phyloP scores from a whole-genome alignment of 1,140 invertebrate species.

The Diabrotica undecimpunctata region DNA sequence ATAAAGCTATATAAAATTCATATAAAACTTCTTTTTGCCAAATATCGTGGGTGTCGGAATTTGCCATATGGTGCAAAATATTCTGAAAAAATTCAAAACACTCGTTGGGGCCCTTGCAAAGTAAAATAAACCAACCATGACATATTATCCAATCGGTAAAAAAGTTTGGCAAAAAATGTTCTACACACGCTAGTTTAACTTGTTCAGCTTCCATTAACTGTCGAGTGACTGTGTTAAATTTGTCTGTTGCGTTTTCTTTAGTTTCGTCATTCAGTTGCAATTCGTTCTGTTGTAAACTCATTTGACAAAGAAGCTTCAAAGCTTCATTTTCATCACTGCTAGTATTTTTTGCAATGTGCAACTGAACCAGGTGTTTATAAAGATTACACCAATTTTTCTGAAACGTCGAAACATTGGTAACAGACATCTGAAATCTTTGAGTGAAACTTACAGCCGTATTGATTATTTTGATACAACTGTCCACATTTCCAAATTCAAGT shows the following conservation, averaged over 20 bases:
- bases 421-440: constrained; percentile 13
- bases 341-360: constrained; percentile 12
- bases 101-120: constrained; percentile 40
- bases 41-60: constrained; percentile 24
- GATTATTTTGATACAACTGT: constrained; percentile 50
- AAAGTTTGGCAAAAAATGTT: constrained; percentile 53
- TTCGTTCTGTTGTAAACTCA: constrained; percentile 32
- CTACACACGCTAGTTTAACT: constrained; percentile 20
- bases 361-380: constrained; percentile 30
- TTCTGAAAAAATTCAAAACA: constrained; percentile 45
- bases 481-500: constrained; percentile 50
- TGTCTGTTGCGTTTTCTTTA: constrained; percentile 33
- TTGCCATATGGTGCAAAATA: constrained; percentile 33
- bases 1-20: constrained; percentile 48
- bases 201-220: constrained; percentile 32
- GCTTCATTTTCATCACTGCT: constrained; percentile 23
- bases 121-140: constrained; percentile 52
- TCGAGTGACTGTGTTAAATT: constrained; percentile 40
- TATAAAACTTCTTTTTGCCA: constrained; percentile 50
- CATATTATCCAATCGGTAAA: constrained; percentile 55
- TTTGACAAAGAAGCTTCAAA: constrained; percentile 34
- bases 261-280: constrained; percentile 24
- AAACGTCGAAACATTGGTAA: constrained; percentile 15
- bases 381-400: constrained; percentile 31
- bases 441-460: constrained; percentile 49